phyloP scores from a whole-genome alignment of 2,797 vertebrate species.

The Myiothlypis coronata region DNA sequence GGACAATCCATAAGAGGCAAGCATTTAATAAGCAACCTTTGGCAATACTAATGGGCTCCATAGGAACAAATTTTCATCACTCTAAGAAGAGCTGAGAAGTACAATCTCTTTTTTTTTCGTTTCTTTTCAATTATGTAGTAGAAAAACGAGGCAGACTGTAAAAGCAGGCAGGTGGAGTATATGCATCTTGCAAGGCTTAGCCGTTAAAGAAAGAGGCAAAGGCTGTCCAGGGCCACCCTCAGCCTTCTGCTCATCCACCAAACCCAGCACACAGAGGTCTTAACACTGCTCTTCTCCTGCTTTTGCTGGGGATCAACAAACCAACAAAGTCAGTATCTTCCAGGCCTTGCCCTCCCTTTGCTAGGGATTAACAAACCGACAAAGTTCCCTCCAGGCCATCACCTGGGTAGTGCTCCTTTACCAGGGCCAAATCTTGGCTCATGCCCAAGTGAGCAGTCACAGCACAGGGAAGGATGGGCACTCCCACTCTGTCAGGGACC shows the following conservation, averaged over 20 bases:
- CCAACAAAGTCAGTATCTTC: background rate
- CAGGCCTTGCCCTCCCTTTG: background rate
- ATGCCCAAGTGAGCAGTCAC: accelerated
- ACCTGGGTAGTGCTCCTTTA: background rate
- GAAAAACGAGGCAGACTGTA: background rate
- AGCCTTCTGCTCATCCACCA: background rate
- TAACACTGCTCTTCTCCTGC: background rate
- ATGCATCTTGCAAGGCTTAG: background rate
- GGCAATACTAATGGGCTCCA: background rate
- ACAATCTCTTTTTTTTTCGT: background rate
- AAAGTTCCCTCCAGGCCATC: background rate
- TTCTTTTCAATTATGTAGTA: background rate
- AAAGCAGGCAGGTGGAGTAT: background rate
- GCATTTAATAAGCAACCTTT: background rate
- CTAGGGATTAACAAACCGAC: background rate
- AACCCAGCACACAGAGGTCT: background rate
- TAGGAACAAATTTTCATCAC: background rate
- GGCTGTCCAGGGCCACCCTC: background rate
- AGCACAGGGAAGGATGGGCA: background rate
- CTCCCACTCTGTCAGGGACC: background rate
- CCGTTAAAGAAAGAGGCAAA: background rate
- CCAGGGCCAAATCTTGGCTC: background rate
- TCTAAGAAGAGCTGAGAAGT: background rate
- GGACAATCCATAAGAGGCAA: background rate
- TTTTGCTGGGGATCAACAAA: background rate